Percentiles rank a stretch among this genome's conserved stretches.
Evolutionary conservation across 2,888 invertebrate species (phyloP).

Genomic region (Neoascia interrupta): DNA sequence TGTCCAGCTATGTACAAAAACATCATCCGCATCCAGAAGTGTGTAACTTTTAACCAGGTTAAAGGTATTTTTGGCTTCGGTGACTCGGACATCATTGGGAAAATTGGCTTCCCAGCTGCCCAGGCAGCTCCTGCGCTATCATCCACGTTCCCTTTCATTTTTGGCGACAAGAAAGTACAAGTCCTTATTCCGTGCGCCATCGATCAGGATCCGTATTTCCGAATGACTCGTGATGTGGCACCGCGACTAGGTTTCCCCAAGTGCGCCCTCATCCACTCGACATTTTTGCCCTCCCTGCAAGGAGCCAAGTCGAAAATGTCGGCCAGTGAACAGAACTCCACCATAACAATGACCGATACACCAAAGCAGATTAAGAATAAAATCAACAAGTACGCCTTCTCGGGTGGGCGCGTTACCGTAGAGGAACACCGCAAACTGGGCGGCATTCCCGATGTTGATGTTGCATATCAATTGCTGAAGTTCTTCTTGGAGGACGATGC

Average conservation of each 20-base stretch:
- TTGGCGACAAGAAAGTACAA: conserved; percentile 85
- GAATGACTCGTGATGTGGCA: conserved; percentile 99
- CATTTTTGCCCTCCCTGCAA: conserved; percentile 96
- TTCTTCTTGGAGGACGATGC: conserved; percentile 98
- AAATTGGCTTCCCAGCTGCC: conserved; percentile 97
- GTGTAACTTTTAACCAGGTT: conserved; percentile 98
- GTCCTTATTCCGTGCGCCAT: conserved; percentile 98
- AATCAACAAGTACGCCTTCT: conserved; percentile 98
- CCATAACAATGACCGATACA: conserved; percentile 97
- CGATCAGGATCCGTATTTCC: conserved; percentile 99
- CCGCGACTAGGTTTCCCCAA: conserved; percentile 92
- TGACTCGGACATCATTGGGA: conserved; percentile 97
- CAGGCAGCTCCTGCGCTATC: conserved; percentile 97
- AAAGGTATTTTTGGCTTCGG: conserved; percentile 99
- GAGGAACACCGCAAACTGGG: conserved; percentile 95
- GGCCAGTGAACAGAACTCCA: conserved; percentile 94
- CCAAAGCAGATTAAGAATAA: conserved; percentile 97
- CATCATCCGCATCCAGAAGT: conserved; percentile 94
- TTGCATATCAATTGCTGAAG: conserved; percentile 94
- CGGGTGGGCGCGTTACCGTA: conserved; percentile 95
- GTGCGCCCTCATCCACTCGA: conserved; percentile 91
- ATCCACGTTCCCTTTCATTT: conserved; percentile 94
- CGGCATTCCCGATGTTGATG: conserved; percentile 98
- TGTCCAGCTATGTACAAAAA: conserved; percentile 96
- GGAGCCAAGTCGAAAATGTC: conserved; percentile 99